Base-by-base conservation (phyloP, 37 sponge, comb jelly and placozoan species). In the Mnemiopsis leidyi region DNA sequence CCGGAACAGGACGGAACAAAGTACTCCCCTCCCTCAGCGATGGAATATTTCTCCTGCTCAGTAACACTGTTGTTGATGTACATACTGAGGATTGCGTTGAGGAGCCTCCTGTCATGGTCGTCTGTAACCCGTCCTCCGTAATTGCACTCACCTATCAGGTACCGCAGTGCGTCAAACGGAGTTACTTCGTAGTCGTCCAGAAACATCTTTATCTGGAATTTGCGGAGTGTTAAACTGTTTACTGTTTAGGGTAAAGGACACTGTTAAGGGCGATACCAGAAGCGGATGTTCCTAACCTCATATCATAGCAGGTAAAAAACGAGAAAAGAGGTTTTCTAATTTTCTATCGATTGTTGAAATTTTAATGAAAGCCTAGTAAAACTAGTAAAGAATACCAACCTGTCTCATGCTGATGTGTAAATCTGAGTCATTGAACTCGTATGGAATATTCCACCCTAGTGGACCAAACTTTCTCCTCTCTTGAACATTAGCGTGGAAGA, bases 61-160 rank as follows among this genome's bases (percentile, higher is more conserved):
- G 40, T 69, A 23, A 24, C 28, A n/a, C 67, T 32, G 39, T 18
- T 5, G 76, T 92, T 92, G 23, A 92, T 16, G 93, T 73, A 92
- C 29, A 18, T 92, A 23, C 38, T 21, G n/a, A 92, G 28, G 21
- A 92, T 73, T 25, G 75, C 37, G 25, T 26, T 69, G 2, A 92
- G 76, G 38, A 92, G 76, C n/a, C 90, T 36, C 5, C 95, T 85
- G 38, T 94, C 95, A 34, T 69, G 68, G 26, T 94, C 93, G 30
- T 94, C 95, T 25, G 95, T 93, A 23, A 94, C 95, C 92, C 95
- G 24, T 0, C 95, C 95, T 32, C 95, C 95, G 90, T 94, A 94
- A 39, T 94, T 94, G 39, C 90, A 82, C 30, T 94, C 92, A 23
- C 95, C 95, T n/a, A 76, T 94, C 36, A 93, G 68, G 34, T 94